phyloP scores from a whole-genome alignment of 2,113 vertebrate genomes.

The Chrysochloris asiatica region DNA sequence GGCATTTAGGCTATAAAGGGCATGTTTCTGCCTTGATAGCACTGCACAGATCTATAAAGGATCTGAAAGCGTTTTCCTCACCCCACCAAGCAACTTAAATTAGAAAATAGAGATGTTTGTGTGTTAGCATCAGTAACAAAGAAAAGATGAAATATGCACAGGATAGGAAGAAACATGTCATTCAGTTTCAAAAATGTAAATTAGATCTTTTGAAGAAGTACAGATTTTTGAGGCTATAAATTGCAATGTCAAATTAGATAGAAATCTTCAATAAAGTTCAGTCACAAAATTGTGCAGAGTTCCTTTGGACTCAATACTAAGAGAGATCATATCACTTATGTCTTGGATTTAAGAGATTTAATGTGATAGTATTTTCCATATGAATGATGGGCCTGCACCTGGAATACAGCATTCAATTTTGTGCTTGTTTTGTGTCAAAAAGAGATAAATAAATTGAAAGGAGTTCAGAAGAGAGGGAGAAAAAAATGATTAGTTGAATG shows the following conservation, averaged over 20 bases:
- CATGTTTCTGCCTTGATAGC: not conserved
- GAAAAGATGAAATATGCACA: constrained; percentile 7
- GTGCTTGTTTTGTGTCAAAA: constrained; percentile 21
- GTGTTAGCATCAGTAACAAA: not conserved
- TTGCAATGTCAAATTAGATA: constrained; percentile 73
- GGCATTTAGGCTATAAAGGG: not conserved
- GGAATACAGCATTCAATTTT: constrained; percentile 53
- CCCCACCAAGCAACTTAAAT: not conserved
- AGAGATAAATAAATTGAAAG: constrained; percentile 59
- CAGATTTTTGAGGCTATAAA: constrained; percentile 67
- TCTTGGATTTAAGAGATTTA: constrained; percentile 44
- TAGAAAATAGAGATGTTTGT: not conserved
- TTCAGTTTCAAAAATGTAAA: constrained; percentile 64
- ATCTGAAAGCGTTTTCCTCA: not conserved
- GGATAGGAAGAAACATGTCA: constrained; percentile 56
- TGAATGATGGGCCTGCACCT: constrained; percentile 65
- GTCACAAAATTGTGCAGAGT: constrained; percentile 35
- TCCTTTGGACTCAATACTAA: constrained; percentile 59
- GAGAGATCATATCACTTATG: constrained; percentile 64
- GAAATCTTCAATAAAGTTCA: constrained; percentile 61
- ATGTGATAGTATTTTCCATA: constrained; percentile 46
- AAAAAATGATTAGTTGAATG: constrained; percentile 23
- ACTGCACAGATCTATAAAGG: not conserved
- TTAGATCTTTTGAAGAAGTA: constrained; percentile 69
- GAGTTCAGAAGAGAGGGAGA: constrained; percentile 30